These are phyloP conservation scores for Synergus gifuensis DNA, from an alignment of 2,888 invertebrate species.

Conservation along the genomic window DNA sequence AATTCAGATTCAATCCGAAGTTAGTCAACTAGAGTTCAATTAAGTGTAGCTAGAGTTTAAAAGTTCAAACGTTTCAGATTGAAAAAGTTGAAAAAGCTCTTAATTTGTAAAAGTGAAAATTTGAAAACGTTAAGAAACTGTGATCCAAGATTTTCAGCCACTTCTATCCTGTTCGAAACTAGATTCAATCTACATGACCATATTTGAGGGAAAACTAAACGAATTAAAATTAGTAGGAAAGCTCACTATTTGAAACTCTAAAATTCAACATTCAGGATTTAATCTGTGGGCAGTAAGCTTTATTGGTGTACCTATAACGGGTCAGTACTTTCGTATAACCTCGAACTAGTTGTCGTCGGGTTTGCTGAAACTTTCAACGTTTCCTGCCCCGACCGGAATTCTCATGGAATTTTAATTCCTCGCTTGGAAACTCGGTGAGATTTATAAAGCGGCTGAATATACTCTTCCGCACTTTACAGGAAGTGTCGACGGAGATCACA, in stretches of 20 bases:
- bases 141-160: too few relatives aligned
- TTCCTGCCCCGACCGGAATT: constrained; percentile 54
- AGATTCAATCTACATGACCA: too few relatives aligned
- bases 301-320: constrained; percentile 7
- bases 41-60: too few relatives aligned
- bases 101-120: too few relatives aligned
- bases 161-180: too few relatives aligned
- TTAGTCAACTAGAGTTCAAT: too few relatives aligned
- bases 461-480: constrained; percentile 45
- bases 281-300: constrained; percentile 16
- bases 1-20: too few relatives aligned
- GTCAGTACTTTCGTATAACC: constrained; percentile 28
- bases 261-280: constrained; percentile 19
- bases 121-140: too few relatives aligned
- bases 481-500: constrained; percentile 47
- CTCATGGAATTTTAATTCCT: constrained; percentile 60
- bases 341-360: constrained; percentile 45
- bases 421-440: constrained; percentile 48
- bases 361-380: constrained; percentile 55
- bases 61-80: too few relatives aligned
- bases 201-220: neutral
- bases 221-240: constrained; percentile 1
- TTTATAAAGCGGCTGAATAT: constrained; percentile 51
- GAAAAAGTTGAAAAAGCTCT: too few relatives aligned
- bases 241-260: neutral